Base-by-base conservation (phyloP, 2,113 vertebrate genomes). In the Pseudois nayaur region DNA sequence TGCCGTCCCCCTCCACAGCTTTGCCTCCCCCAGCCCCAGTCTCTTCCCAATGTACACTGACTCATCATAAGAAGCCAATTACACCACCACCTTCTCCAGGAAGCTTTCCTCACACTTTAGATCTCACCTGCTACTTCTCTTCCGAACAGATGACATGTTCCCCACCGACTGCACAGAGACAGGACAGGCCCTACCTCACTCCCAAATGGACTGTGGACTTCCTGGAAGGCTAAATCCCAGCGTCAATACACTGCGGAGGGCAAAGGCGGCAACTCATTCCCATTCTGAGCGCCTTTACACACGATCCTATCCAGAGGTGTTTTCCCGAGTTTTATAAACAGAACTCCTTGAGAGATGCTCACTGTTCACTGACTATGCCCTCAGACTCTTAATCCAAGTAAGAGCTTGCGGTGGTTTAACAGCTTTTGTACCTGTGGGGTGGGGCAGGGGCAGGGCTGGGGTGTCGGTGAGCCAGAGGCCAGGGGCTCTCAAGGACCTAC, bases 1-100 rank as follows among this genome's bases (percentile, higher is more conserved):
- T 14, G 1, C 6, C 4, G 50, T 57, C 1, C 16, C 12, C 12
- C 40, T 6, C 12, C 27, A 16, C 9, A 1, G 7, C 6, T 25
- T 52, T 55, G 13, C 14, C 17, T 59, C 54, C 16, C 8, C 2
- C 3, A 6, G 21, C 17, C 17, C 9, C 6, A 19, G 14, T 36
- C 19, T 57, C 45, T 27, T 64, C 23, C 74, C 60, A 29, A 8
- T 4, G 21, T 48, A 16, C 54, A 2, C 6, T 54, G 62, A 67
- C 4, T 0, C 13, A 43, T 50, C n/a, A 83, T 62, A n/a, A 16
- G 62, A 86, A 91, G 52, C 2, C 54, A 67, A 3, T 84, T 86
- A 36, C 14, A 74, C 19, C 15, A 62, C 11, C 59, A 54, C 31
- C 2, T 76, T 87, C 23, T 33, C 17, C 81, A 92, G 36, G 16